Evolutionary conservation across 2,888 invertebrate species (phyloP).

Genomic region (Andrena flavipes): DNA sequence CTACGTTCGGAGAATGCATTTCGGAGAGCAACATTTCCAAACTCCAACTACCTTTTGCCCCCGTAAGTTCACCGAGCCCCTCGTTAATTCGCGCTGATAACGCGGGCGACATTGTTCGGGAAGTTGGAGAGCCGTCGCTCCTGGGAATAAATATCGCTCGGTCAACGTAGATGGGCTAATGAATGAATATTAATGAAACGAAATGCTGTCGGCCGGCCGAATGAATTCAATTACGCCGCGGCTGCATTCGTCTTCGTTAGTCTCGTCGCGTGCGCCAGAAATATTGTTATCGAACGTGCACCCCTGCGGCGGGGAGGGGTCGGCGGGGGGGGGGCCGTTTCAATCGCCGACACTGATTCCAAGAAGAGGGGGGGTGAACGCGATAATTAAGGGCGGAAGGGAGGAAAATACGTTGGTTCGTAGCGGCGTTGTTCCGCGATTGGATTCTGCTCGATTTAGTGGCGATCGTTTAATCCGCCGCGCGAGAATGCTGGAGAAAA

Average conservation of each 20-base stretch:
- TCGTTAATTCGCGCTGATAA: constrained; percentile 6
- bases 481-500: constrained; percentile 3
- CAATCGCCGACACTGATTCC: constrained; percentile 19
- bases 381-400: neutral
- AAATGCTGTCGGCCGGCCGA: constrained; percentile 9
- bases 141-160: constrained; percentile 30
- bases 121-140: neutral
- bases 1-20: neutral
- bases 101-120: neutral
- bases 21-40: neutral
- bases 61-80: neutral
- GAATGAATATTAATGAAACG: constrained; percentile 55
- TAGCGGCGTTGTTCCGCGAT: neutral
- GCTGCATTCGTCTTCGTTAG: constrained; percentile 54
- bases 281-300: constrained; percentile 15
- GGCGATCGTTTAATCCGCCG: constrained; percentile 1
- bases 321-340: neutral
- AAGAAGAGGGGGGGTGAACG: neutral
- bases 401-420: neutral
- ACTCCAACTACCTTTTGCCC: neutral
- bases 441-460: neutral
- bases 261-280: neutral
- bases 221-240: constrained; percentile 49
- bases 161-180: constrained; percentile 13
- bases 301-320: neutral